These are phyloP conservation scores for Puntigrus tetrazona DNA, from an alignment of 2,113 vertebrate species.

Conservation along the genomic window DNA sequence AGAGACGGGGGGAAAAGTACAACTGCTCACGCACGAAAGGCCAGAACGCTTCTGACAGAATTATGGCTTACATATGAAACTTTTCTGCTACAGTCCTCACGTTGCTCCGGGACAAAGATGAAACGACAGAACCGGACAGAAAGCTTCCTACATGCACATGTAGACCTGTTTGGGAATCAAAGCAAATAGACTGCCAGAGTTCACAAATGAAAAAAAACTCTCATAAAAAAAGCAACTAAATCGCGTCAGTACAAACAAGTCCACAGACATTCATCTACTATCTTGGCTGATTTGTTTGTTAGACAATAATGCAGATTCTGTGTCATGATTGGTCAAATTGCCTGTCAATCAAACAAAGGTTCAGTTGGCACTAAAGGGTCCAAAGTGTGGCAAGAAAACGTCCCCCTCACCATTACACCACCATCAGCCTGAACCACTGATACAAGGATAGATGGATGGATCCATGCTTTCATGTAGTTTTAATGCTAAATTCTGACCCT, in stretches of 20 bases:
- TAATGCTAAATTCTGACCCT: no score
- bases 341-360: no score
- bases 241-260: neutral
- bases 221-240: neutral
- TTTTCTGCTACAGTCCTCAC: neutral
- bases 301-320: no score
- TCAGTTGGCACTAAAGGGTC: no score
- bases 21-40: conserved; percentile 53
- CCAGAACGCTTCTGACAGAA: conserved; percentile 45
- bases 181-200: neutral
- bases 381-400: no score
- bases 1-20: conserved; percentile 70
- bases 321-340: no score
- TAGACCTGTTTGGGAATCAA: neutral
- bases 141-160: neutral
- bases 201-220: neutral
- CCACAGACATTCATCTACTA: no score
- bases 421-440: no score
- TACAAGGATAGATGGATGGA: no score
- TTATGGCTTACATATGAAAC: neutral
- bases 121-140: neutral
- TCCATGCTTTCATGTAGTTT: no score
- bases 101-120: neutral
- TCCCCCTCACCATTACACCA: no score
- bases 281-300: no score